A percentile compares a stretch with the other conserved stretches of the same genome.
These are phyloP conservation scores for Tragelaphus strepsiceros DNA, from an alignment of 2,113 vertebrate genomes.

Conservation along the genomic window DNA sequence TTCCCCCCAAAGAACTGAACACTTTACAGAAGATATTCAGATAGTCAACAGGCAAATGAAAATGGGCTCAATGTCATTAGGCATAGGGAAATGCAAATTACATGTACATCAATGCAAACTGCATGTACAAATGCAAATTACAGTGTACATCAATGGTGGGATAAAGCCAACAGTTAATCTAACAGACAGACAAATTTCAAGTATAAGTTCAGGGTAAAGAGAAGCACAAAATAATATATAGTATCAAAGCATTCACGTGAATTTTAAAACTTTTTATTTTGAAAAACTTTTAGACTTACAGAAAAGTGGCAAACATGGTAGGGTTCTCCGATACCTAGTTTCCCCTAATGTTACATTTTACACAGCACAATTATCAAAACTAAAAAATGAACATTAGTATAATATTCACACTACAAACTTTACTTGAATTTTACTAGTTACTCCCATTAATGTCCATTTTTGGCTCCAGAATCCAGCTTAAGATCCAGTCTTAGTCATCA, in stretches of 20 bases:
- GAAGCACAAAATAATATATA: not conserved
- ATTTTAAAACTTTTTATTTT: constrained; percentile 2
- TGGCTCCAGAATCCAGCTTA: not conserved
- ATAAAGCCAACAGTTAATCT: not conserved
- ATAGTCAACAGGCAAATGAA: not conserved
- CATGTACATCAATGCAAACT: not conserved
- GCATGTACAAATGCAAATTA: not conserved
- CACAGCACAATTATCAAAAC: not conserved
- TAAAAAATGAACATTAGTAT: not conserved
- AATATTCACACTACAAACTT: not conserved
- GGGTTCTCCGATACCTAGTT: not conserved
- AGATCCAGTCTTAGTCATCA: not conserved
- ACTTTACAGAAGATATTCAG: constrained; percentile 33
- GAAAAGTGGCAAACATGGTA: not conserved
- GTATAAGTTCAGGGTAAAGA: constrained; percentile 14
- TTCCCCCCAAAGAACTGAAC: not conserved
- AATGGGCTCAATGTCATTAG: not conserved
- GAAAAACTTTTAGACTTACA: constrained; percentile 8
- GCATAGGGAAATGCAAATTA: constrained; percentile 23
- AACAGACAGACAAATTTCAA: not conserved
- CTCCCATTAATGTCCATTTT: not conserved
- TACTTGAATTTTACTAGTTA: not conserved
- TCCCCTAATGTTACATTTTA: constrained; percentile 1
- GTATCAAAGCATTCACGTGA: not conserved
- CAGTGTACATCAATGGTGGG: not conserved